Percentiles rank a stretch among this genome's conserved stretches.
Evolutionary conservation across 1,140 invertebrate species (phyloP).

Genomic region (Chionoecetes opilio): DNA sequence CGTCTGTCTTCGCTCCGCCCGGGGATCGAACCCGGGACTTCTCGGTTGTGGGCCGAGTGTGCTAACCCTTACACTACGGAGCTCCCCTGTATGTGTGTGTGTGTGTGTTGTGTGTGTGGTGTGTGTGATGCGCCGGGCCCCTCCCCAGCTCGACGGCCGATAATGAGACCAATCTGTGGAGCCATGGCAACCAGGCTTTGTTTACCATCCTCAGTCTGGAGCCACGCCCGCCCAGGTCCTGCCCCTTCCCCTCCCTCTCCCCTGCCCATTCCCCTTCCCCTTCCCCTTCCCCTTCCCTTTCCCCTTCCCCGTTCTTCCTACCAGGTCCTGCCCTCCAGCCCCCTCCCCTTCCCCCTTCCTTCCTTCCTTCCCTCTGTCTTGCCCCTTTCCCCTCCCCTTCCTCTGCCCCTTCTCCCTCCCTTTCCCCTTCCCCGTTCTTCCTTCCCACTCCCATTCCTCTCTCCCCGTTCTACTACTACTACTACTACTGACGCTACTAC

Average conservation of each 20-base stretch:
- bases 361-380: background rate
- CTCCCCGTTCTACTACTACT: too few relatives aligned
- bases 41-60: too few relatives aligned
- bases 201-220: slow-evolving; percentile 21
- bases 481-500: too few relatives aligned
- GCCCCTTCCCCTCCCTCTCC: background rate
- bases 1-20: too few relatives aligned
- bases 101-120: background rate
- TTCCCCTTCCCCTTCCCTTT: background rate
- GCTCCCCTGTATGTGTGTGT: background rate
- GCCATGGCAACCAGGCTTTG: slow-evolving; percentile 60
- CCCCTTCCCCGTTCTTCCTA: background rate
- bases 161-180: slow-evolving; percentile 64
- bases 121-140: background rate
- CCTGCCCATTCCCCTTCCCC: background rate
- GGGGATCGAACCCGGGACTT: too few relatives aligned
- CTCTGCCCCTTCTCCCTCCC: background rate
- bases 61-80: too few relatives aligned
- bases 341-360: background rate
- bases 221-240: background rate
- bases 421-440: background rate
- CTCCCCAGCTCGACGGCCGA: slow-evolving; percentile 33
- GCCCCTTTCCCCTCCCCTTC: background rate
- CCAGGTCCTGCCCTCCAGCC: background rate
- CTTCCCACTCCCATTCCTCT: too few relatives aligned